Percentiles rank a stretch among this genome's conserved stretches.
Evolutionary conservation across 2,797 vertebrate species (phyloP).

Genomic region (Forpus xanthops): DNA sequence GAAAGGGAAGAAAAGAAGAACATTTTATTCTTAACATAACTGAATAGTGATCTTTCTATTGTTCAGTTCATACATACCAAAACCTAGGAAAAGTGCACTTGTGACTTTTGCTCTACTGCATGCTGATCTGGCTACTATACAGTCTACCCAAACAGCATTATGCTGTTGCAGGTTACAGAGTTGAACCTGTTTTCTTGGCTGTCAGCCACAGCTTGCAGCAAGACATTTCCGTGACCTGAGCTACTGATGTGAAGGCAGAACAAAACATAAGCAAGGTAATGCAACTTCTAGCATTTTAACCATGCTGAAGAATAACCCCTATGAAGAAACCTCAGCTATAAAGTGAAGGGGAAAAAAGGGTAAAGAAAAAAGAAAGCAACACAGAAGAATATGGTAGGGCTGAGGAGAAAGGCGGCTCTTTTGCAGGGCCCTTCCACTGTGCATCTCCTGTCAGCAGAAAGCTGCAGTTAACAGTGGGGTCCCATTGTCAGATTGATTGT

Average conservation of each 20-base stretch:
- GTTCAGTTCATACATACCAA: neutral
- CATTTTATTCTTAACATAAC: neutral
- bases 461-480: neutral
- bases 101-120: neutral
- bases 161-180: rapidly evolving
- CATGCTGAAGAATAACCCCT: neutral
- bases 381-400: neutral
- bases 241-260: neutral
- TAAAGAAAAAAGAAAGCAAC: neutral
- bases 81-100: neutral
- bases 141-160: neutral
- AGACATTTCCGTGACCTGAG: neutral
- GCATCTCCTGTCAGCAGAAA: neutral
- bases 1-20: neutral
- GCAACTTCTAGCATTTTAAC: neutral
- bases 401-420: neutral
- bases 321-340: neutral
- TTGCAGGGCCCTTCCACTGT: neutral
- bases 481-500: conserved; percentile 41
- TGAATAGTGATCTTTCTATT: neutral
- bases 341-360: rapidly evolving
- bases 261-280: neutral
- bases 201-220: neutral
- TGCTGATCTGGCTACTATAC: neutral
- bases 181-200: neutral